Evolutionary conservation across 2,113 vertebrate genomes (phyloP), one percentile per base, ranked within the genome.

Genomic region (Peromyscus polionotus): DNA sequence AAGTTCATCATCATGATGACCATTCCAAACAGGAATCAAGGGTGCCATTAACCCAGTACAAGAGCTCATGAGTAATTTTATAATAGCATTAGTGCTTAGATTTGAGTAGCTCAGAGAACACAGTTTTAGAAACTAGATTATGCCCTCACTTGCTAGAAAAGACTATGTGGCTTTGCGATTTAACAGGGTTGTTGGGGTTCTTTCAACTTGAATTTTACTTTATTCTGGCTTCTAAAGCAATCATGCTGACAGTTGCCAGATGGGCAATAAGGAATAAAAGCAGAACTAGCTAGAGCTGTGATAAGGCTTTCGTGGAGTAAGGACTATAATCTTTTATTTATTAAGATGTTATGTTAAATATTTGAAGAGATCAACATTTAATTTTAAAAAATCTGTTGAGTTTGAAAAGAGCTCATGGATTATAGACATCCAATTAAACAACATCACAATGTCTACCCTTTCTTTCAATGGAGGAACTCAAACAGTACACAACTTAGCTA

Each of bases 301-400:
- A 92, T 86, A 84, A 54, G n/a, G 61, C 90, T 92, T 96, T 75
- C 59, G 90, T 91, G 85, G 86, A 87, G 91, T 81, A 48, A 93
- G 33, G 48, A 28, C 72, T 89, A 51, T 96, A 89, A 96, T 98
- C 94, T 97, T 98, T 97, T 95, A 97, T 98, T 98, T 95, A 97
- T 96, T 95, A 94, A 89, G 83, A 91, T 96, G 92, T 97, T 97
- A 84, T 72, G 88, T 96, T 95, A 96, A 97, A 97, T 97, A 97
- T 98, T 98, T 97, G 96, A 98, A 96, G 96, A 98, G 96, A 94
- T 97, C 96, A 94, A 97, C 96, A 97, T 96, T 95, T 97, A 98
- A 98, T 97, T 98, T 94, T 28, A n/a, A n/a, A 95, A 97, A 97
- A 88, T 96, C 92, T 94, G 76, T 93, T 80, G 88, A 93, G 81